Evolutionary conservation across 1,140 invertebrate genomes (phyloP), one percentile per base, ranked within the genome.

Genomic region (Lasaia peninsularis): DNA sequence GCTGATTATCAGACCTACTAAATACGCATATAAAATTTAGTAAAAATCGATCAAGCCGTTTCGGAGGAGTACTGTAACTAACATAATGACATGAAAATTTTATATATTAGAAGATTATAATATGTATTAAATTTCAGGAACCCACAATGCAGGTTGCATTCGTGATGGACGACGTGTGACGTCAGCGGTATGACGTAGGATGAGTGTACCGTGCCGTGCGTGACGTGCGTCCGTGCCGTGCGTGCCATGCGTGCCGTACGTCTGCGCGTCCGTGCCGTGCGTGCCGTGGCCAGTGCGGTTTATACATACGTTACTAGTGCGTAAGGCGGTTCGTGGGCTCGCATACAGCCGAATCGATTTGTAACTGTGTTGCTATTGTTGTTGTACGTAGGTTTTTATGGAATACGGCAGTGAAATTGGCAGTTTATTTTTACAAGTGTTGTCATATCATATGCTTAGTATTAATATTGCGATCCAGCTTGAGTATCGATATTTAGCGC

Each of bases 71-170:
- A n/a, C n/a, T n/a, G n/a, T n/a, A n/a, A n/a, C n/a, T n/a, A n/a
- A n/a, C n/a, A n/a, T n/a, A 18, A 48, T 4, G 2, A 18, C 7
- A 48, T 21, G 7, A 11, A 9, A 18, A 10, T 11, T n/a, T n/a
- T n/a, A n/a, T n/a, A n/a, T n/a, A n/a, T n/a, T n/a, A n/a, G n/a
- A n/a, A n/a, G 18, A 12, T 14, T 6, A 40, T 31, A 12, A 32
- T 16, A 40, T 14, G 10, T 55, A 33, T 10, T 60, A 11, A 12
- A 11, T 77, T 71, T 10, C 63, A 88, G 82, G 80, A 86, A 75
- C 78, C 82, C 85, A 88, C 85, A 83, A 88, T 88, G 85, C 83
- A 76, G 32, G 77, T 86, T 67, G 85, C 85, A 86, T 86, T 88
- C 61, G 85, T 88, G 85, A 79, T 88, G 83, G 74, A 88, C 72